Evolutionary conservation across 2,888 invertebrate genomes (phyloP).

Genomic region (Atrina japonica): DNA sequence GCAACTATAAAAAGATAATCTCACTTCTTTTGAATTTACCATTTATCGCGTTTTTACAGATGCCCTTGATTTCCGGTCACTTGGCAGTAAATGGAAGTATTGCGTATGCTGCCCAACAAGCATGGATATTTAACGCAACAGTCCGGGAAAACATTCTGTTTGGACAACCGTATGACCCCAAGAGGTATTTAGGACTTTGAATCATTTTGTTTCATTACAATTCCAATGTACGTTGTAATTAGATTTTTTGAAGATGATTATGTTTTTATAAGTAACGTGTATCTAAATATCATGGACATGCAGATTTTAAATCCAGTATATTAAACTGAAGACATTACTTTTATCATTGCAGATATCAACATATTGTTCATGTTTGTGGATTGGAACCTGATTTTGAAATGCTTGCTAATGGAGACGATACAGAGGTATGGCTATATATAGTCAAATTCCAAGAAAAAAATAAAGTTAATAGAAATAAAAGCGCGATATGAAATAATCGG

Average conservation of each 20-base stretch:
- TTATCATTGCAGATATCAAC: slow-evolving; percentile 82
- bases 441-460: no score
- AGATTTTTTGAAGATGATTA: no score
- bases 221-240: no score
- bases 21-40: no score
- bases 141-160: slow-evolving; percentile 95
- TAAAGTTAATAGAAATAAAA: no score
- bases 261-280: no score
- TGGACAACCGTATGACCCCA: slow-evolving; percentile 87
- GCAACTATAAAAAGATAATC: no score
- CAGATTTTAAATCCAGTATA: neutral
- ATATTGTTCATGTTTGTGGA: slow-evolving; percentile 82
- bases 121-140: slow-evolving; percentile 98
- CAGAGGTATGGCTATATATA: slow-evolving; percentile 81
- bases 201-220: neutral
- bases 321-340: neutral
- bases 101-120: slow-evolving; percentile 83
- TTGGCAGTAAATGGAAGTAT: slow-evolving; percentile 80
- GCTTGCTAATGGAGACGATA: slow-evolving; percentile 83
- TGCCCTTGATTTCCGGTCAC: slow-evolving; percentile 60
- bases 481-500: no score
- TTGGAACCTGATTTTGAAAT: slow-evolving; percentile 83
- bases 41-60: no score
- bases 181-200: slow-evolving; percentile 83
- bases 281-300: no score